phyloP scores from a whole-genome alignment of 2,888 invertebrate species.

The Agrypnus murinus region DNA sequence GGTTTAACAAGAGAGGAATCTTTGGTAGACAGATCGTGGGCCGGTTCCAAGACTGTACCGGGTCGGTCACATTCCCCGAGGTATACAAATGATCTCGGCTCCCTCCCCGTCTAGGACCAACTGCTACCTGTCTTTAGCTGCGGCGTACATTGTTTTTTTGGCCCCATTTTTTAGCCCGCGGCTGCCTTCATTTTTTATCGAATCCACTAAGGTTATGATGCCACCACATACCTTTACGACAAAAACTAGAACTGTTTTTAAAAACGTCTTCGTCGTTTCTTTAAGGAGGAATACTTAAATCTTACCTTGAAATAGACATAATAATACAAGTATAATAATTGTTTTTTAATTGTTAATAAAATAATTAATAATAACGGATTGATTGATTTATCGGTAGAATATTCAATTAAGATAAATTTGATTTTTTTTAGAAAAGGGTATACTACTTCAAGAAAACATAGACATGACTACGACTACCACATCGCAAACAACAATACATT shows the following conservation, averaged over 20 bases:
- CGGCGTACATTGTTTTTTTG: constrained; percentile 69
- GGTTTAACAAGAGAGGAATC: constrained; percentile 49
- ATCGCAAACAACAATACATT: neutral
- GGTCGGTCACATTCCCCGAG: constrained; percentile 71
- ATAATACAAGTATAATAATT: constrained; percentile 3
- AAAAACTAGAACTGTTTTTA: constrained; percentile 51
- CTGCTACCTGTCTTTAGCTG: constrained; percentile 72
- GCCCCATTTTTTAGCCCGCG: constrained; percentile 65
- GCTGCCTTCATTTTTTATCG: constrained; percentile 67
- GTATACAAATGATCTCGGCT: constrained; percentile 72
- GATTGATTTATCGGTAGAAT: too few relatives aligned
- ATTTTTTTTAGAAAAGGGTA: too few relatives aligned
- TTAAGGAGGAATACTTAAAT: constrained; percentile 12
- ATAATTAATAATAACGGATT: too few relatives aligned
- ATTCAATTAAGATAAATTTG: too few relatives aligned
- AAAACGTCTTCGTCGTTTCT: constrained; percentile 42
- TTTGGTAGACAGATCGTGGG: constrained; percentile 60
- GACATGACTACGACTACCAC: too few relatives aligned
- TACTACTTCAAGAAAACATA: too few relatives aligned
- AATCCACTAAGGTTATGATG: constrained; percentile 57
- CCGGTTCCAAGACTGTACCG: constrained; percentile 69
- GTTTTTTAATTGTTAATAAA: too few relatives aligned
- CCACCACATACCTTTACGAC: constrained; percentile 58
- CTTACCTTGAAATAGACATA: constrained; percentile 1
- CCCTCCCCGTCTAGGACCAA: constrained; percentile 56